phyloP scores from a whole-genome alignment of 1,140 invertebrate species.

The Pseudomyrmex sp. region DNA sequence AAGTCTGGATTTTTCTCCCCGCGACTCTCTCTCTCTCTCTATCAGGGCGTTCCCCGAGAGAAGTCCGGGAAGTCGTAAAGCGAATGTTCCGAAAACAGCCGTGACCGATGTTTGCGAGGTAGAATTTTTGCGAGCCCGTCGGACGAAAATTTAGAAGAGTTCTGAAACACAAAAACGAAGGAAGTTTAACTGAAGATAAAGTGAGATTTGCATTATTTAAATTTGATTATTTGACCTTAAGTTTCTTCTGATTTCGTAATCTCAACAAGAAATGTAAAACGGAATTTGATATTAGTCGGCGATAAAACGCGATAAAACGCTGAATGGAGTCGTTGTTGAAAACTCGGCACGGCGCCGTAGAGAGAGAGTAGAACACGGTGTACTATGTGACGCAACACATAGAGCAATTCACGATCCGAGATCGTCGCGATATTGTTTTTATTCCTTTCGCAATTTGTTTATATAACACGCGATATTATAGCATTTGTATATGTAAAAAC shows the following conservation, averaged over 20 bases:
- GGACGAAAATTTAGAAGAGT: too few species aligned
- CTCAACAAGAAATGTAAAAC: conserved; percentile 28
- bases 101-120: conserved; percentile 8
- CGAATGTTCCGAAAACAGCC: conserved; percentile 27
- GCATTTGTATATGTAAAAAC: neutral
- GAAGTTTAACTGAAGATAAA: neutral
- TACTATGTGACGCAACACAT: conserved; percentile 21
- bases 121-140: neutral
- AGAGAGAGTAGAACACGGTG: conserved; percentile 1
- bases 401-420: conserved; percentile 16
- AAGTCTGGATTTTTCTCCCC: conserved; percentile 46
- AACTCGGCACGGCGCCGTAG: neutral
- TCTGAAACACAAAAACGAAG: neutral
- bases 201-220: conserved; percentile 23
- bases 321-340: conserved; percentile 52
- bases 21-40: neutral
- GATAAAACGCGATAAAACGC: conserved; percentile 49
- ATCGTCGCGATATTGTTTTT: too few species aligned
- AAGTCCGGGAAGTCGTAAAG: conserved; percentile 68
- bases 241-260: conserved; percentile 1
- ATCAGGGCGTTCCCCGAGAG: neutral
- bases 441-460: too few species aligned
- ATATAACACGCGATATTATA: too few species aligned
- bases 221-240: conserved; percentile 14
- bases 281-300: conserved; percentile 46